A percentile compares a stretch with the other conserved stretches of the same genome.
These are phyloP conservation scores for Sebastes alutus DNA, from an alignment of 2,797 vertebrate species.

Conservation along the genomic window DNA sequence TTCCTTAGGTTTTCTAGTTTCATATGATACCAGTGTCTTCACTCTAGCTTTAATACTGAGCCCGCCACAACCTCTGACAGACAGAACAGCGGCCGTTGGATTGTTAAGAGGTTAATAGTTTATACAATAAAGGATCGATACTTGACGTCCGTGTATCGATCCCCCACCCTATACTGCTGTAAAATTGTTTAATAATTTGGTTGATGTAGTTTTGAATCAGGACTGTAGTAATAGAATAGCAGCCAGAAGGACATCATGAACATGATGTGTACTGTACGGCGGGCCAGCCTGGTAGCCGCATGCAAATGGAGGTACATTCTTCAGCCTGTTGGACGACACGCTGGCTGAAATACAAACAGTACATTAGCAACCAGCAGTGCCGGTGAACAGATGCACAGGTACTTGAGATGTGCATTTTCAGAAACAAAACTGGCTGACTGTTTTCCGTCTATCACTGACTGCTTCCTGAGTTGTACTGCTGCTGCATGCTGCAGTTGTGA, in stretches of 20 bases:
- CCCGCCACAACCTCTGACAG: no score
- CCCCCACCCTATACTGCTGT: background rate
- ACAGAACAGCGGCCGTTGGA: no score
- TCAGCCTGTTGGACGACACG: slow-evolving; percentile 1
- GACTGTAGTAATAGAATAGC: background rate
- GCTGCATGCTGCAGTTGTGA: slow-evolving; percentile 62
- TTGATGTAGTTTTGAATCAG: slow-evolving; percentile 19
- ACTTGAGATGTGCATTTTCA: slow-evolving; percentile 58
- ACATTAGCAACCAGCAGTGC: slow-evolving; percentile 26
- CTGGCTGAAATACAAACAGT: slow-evolving; percentile 39
- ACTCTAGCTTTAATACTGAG: no score
- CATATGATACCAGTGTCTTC: no score
- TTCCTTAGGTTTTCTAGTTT: no score
- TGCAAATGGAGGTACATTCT: slow-evolving; percentile 4
- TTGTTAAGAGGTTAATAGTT: no score
- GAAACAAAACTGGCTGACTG: slow-evolving; percentile 50
- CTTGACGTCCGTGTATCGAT: no score
- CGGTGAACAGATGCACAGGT: slow-evolving; percentile 45
- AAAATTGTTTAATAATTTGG: slow-evolving; percentile 3
- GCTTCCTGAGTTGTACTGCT: slow-evolving; percentile 52
- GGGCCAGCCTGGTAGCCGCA: background rate
- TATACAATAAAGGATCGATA: no score
- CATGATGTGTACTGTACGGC: background rate
- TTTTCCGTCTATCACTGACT: slow-evolving; percentile 52
- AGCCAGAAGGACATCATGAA: slow-evolving; percentile 11